Base-by-base conservation (phyloP, 2,888 invertebrate species). In the Salpingus planirostris region DNA sequence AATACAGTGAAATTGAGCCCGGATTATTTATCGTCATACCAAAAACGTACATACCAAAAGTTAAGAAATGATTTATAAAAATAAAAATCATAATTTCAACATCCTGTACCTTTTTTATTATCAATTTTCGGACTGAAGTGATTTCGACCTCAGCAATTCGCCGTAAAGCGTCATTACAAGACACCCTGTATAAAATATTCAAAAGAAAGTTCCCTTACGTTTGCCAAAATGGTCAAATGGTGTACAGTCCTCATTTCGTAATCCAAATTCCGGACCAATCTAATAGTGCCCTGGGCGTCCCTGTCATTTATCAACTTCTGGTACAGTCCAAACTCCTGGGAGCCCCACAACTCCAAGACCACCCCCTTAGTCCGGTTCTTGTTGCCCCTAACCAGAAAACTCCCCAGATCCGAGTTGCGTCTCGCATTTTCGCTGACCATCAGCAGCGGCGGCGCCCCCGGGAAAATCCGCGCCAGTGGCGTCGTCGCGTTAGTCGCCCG, bases 191-290 rank as follows among this genome's bases (percentile, higher is more conserved):
- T n/a, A 10, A 11, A 24, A 31, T 8, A 11, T 13, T 2, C n/a
- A 18, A 15, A 8, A 25, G 21, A 29, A 24, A 50, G 69, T n/a
- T n/a, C n/a, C n/a, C 82, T 75, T 75, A 91, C 91, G 72, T 87
- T 81, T 11, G 90, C 89, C 43, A 87, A 74, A 49, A 91, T 74
- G n/a, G 82, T 84, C 43, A 91, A 68, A 50, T 84, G 84, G 64
- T 89, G 88, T 73, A 90, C 84, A 29, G 88, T 86, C 62, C 84
- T 84, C 29, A 78, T 83, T 60, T 92, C 92, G 56, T 89, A 92
- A 65, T 92, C 91, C 51, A 92, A 66, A 42, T 80, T 76, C 29
- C 82, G 82, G 32, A 81, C 70, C 24, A 89, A 67, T 50, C 82
- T 77, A 52, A 89, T 78, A 2, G 82, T 80, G 24, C 86, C 88